Conservation (phyloP, 2,113 vertebrate genomes). For the Rhinolophus sinicus region DNA sequence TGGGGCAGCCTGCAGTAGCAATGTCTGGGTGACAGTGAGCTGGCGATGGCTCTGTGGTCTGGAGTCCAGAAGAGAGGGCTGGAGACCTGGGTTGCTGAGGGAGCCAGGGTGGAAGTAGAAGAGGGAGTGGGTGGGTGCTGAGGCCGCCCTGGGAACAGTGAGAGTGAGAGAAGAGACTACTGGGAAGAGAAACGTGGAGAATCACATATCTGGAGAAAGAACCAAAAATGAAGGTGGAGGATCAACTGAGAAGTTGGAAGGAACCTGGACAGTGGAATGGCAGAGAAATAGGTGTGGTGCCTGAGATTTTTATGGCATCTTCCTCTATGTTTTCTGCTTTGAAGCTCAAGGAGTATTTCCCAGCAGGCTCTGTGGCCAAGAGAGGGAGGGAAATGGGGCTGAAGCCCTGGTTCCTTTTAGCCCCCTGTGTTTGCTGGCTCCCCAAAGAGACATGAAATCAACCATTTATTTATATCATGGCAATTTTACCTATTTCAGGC, state of each 20-base stretch:
- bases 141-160: neutral
- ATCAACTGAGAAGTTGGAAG: neutral
- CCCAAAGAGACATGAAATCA: neutral
- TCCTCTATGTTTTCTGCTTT: neutral
- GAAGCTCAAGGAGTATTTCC: neutral
- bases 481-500: neutral
- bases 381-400: neutral
- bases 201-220: neutral
- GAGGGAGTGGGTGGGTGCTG: rapidly evolving
- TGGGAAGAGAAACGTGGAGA: neutral
- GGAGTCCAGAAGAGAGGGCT: neutral
- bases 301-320: neutral
- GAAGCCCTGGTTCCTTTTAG: neutral
- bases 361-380: neutral
- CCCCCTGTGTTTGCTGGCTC: neutral
- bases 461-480: neutral
- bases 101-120: neutral
- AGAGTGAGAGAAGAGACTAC: neutral
- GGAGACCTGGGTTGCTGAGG: neutral
- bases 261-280: neutral
- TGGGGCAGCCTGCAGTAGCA: neutral
- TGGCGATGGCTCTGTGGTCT: neutral
- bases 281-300: neutral
- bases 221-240: neutral
- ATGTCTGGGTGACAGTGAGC: neutral